Conservation (phyloP, 2,888 invertebrate species). For the Tenthredo amoena region DNA sequence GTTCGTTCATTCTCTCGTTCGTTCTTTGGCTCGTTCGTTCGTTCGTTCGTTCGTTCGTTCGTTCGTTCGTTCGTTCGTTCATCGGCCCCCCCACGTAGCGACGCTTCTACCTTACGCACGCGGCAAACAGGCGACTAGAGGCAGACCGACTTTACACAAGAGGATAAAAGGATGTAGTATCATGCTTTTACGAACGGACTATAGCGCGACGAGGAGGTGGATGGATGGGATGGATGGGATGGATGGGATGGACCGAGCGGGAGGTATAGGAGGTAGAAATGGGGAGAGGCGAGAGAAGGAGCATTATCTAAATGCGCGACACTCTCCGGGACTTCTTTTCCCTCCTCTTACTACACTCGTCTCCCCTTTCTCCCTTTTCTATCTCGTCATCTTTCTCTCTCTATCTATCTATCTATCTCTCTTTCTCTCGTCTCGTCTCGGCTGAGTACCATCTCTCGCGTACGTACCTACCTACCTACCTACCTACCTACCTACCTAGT, state of each 20-base stretch:
- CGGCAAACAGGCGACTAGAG: conserved; percentile 32
- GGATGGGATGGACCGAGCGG: not conserved
- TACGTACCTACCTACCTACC: not conserved
- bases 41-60: not conserved
- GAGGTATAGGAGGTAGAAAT: conserved; percentile 50
- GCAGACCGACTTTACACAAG: conserved; percentile 70
- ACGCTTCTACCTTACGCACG: conserved; percentile 49
- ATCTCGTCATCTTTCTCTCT: conserved; percentile 48
- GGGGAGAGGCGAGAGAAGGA: conserved; percentile 46
- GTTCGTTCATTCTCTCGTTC: not conserved
- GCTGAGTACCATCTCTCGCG: conserved; percentile 44
- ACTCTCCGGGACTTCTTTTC: conserved; percentile 63
- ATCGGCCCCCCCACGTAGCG: conserved; percentile 13
- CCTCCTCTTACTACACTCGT: conserved; percentile 52
- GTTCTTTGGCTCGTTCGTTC: not conserved
- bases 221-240: not conserved
- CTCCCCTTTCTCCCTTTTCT: conserved; percentile 52
- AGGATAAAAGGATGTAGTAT: conserved; percentile 76
- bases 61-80: not conserved
- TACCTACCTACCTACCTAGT: conserved; percentile 53
- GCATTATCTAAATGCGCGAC: conserved; percentile 76
- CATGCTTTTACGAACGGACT: conserved; percentile 70
- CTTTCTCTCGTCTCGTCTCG: conserved; percentile 36
- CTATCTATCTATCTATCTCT: conserved; percentile 42
- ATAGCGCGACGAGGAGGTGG: conserved; percentile 27